Percentiles rank a stretch among this genome's conserved stretches.
Evolutionary conservation across 2,113 vertebrate species (phyloP).

Genomic region (Pandion haliaetus): DNA sequence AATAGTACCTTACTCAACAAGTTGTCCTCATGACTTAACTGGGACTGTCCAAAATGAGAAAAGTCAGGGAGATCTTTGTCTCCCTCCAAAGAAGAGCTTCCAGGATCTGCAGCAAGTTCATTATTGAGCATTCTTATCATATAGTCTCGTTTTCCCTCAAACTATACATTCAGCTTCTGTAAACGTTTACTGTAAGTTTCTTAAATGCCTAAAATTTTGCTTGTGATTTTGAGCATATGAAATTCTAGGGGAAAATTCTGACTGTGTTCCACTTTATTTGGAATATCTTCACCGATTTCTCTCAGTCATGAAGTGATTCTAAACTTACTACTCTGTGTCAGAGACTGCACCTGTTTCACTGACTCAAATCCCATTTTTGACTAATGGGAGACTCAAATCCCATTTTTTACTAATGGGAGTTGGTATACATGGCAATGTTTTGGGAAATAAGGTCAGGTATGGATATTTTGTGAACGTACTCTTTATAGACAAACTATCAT

Average conservation of each 20-base stretch:
- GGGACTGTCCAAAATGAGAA: neutral
- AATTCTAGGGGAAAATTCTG: neutral
- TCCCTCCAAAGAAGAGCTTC: neutral
- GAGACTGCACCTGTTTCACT: neutral
- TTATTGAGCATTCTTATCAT: neutral
- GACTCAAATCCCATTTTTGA: neutral
- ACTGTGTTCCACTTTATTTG: neutral
- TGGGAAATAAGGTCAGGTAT: neutral
- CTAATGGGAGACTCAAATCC: neutral
- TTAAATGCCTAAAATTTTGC: neutral
- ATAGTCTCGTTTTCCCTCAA: neutral
- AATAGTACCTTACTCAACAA: neutral
- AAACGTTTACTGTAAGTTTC: neutral
- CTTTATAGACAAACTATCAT: neutral
- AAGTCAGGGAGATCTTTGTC: neutral
- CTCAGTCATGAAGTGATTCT: neutral
- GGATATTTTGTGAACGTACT: neutral
- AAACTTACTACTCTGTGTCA: neutral
- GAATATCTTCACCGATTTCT: neutral
- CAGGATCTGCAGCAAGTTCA: neutral
- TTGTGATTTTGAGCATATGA: neutral
- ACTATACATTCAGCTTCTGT: neutral
- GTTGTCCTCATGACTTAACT: neutral
- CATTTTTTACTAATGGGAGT: neutral
- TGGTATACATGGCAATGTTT: neutral